Percentiles rank a stretch among this genome's conserved stretches.
Conservation (phyloP, 2,888 invertebrate genomes). For the Conchocele bisecta region DNA sequence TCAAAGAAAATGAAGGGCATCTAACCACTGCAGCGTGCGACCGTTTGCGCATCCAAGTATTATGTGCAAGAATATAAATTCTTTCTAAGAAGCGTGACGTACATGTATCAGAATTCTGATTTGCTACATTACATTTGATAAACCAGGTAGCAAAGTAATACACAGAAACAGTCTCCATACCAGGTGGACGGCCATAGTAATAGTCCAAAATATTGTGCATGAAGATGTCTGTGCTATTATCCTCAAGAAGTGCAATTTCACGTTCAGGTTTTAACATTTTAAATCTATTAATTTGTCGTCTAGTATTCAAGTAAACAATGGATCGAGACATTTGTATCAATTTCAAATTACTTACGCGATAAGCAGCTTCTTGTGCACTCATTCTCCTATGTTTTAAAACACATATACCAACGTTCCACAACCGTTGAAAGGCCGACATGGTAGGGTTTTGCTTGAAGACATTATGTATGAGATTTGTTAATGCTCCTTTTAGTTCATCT, state of each 20-base stretch:
- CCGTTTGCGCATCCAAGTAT: conserved; percentile 25
- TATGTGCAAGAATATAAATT: conserved; percentile 21
- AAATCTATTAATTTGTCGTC: conserved; percentile 8
- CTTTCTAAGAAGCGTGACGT: too few relatives aligned
- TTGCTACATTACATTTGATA: conserved; percentile 7
- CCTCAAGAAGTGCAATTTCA: background rate
- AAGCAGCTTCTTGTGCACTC: conserved; percentile 47
- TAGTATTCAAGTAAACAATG: conserved; percentile 29
- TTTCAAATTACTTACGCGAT: conserved; percentile 24
- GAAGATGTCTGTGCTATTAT: conserved; percentile 30
- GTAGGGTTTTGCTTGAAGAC: conserved; percentile 6
- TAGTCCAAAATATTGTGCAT: conserved; percentile 26
- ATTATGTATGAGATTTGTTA: conserved; percentile 12
- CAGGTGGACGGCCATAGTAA: conserved; percentile 19
- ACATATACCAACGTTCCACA: conserved; percentile 37
- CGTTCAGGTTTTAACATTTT: conserved; percentile 12
- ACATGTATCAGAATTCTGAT: too few relatives aligned
- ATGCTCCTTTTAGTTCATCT: background rate
- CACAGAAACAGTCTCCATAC: conserved; percentile 2
- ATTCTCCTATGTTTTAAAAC: conserved; percentile 34
- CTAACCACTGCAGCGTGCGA: conserved; percentile 15
- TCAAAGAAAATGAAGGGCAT: conserved; percentile 11
- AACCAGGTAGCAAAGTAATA: conserved; percentile 34
- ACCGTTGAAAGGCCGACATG: background rate
- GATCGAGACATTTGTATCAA: conserved; percentile 14